phyloP scores from a whole-genome alignment of 2,113 vertebrate species.

The Oncorhynchus nerka region DNA sequence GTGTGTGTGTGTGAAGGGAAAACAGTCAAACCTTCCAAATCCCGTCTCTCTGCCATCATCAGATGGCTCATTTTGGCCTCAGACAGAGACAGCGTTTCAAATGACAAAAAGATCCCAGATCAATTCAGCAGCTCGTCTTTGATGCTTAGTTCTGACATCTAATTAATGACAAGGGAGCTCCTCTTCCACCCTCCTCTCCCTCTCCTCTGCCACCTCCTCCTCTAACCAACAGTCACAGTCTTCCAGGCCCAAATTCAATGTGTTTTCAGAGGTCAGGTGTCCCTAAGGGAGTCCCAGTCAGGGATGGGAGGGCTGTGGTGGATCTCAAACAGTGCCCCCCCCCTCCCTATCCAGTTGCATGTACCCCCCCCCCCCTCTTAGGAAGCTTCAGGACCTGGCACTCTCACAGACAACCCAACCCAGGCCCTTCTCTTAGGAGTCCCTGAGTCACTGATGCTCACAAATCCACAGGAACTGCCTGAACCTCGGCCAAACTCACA shows the following conservation, averaged over 20 bases:
- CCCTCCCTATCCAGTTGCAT: neutral
- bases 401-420: conserved; percentile 1
- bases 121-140: conserved; percentile 20
- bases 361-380: neutral
- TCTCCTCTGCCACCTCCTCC: neutral
- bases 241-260: neutral
- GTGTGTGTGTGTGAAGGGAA: neutral
- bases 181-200: conserved; percentile 17
- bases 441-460: conserved; percentile 26
- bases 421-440: neutral
- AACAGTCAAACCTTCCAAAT: neutral
- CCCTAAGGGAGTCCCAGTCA: no score
- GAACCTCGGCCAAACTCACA: conserved; percentile 30
- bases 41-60: neutral
- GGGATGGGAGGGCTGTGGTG: no score
- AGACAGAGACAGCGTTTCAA: neutral
- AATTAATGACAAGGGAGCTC: conserved; percentile 48
- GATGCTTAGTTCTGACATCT: conserved; percentile 48
- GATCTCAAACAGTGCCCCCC: neutral
- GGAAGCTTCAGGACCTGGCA: conserved; percentile 11
- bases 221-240: neutral
- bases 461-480: conserved; percentile 32
- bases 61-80: neutral
- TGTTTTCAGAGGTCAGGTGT: neutral
- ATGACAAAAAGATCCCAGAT: conserved; percentile 16